Evolutionary conservation across 2,888 invertebrate genomes (phyloP).

Genomic region (Cheilosia variabilis): DNA sequence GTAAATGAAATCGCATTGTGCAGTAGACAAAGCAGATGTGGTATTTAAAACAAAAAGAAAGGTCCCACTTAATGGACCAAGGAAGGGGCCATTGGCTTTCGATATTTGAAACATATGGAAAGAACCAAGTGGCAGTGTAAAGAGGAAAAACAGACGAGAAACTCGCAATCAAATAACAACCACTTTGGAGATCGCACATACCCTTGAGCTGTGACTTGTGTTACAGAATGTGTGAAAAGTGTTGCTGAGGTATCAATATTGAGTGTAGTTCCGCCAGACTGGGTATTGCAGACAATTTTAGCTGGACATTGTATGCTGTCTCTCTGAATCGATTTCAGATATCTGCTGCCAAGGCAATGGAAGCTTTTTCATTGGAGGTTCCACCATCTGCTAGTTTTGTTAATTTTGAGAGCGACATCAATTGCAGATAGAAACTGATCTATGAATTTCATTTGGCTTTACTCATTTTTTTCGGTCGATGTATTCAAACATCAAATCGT

Average conservation of each 20-base stretch:
- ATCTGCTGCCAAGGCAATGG: too few relatives aligned
- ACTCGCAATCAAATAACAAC: slow-evolving; percentile 45
- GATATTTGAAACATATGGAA: slow-evolving; percentile 66
- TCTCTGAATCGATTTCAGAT: too few relatives aligned
- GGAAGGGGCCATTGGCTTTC: slow-evolving; percentile 41
- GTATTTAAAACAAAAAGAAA: not conserved
- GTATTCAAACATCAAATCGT: too few relatives aligned
- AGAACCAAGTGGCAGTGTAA: slow-evolving; percentile 54
- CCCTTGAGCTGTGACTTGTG: slow-evolving; percentile 25
- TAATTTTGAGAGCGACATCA: too few relatives aligned
- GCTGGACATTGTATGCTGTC: too few relatives aligned
- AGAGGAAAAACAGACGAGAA: slow-evolving; percentile 29
- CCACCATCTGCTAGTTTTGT: too few relatives aligned
- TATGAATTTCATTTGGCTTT: too few relatives aligned
- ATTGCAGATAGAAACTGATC: too few relatives aligned
- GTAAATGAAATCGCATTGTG: slow-evolving; percentile 63
- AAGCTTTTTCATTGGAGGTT: too few relatives aligned
- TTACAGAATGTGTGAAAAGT: slow-evolving; percentile 17
- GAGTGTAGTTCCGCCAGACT: too few relatives aligned
- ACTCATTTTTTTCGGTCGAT: too few relatives aligned
- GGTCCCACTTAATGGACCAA: not conserved
- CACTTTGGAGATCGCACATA: slow-evolving; percentile 54
- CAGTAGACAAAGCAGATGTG: slow-evolving; percentile 8
- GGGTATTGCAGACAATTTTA: too few relatives aligned
- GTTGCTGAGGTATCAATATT: not conserved